Evolutionary conservation across 2,888 invertebrate genomes (phyloP), one percentile per base, ranked within the genome.

Genomic region (Scotopteryx bipunctaria): DNA sequence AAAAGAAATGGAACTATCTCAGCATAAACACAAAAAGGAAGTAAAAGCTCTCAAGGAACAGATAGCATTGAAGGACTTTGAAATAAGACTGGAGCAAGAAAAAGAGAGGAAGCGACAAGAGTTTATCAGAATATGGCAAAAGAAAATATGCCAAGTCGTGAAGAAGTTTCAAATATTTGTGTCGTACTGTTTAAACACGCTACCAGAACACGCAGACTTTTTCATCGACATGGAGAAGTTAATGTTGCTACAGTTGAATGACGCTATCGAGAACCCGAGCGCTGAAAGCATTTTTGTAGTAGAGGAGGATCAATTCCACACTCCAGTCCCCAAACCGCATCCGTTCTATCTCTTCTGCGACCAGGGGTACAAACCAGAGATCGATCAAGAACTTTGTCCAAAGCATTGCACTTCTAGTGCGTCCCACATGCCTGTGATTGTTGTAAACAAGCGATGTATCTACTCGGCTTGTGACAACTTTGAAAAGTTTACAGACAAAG

Each of bases 221-320:
- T 88, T 90, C 56, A 71, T 84, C 29, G 82, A 89, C 36, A 78
- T 87, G 73, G 89, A 90, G 56, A 86, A 83, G 54, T 59, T 89
- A 31, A 81, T 90, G 84, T 59, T 89, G 58, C 45, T 88, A 44
- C 90, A 90, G 56, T 41, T 90, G 6, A 76, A 74, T 45, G 75
- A 83, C 50, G 68, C 71, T 1, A 45, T 80, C n/a, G 78, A 81
- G 8, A 65, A 80, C 25, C 83, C 86, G 0, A 62, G 57, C 2
- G 71, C 64, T 19, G 74, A 77, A 54, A 88, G 80, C 52, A 71
- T 88, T n/a, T 76, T 88, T 48, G 67, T 71, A 42, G 29, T 49
- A 1, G 81, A 85, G 23, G 64, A 66, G 6, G 58, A 67, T 9
- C 25, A 51, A 29, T 67, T 73, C 17, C 69, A 72, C 11, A 73